phyloP scores from a whole-genome alignment of 2,113 vertebrate genomes.

The Anhinga anhinga region DNA sequence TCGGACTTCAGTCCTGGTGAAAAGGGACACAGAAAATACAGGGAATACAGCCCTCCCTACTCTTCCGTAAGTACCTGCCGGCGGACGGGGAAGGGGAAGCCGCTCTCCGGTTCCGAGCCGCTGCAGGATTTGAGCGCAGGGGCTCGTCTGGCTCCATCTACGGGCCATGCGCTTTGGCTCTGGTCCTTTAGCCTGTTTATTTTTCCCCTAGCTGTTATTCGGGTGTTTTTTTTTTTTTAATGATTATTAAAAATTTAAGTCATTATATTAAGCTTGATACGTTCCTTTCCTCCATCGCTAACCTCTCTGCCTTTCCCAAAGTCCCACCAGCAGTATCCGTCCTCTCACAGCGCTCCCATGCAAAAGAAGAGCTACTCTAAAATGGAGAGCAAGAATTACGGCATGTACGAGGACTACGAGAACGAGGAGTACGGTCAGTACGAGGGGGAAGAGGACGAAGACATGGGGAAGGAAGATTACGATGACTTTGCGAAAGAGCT shows the following conservation, averaged over 20 bases:
- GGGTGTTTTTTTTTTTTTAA: neutral
- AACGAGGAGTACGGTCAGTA: slow-evolving; percentile 80
- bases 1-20: slow-evolving; percentile 92
- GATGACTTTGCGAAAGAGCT: slow-evolving; percentile 93
- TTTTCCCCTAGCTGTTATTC: neutral
- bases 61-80: slow-evolving; percentile 63
- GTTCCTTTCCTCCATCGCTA: neutral
- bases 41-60: slow-evolving; percentile 92
- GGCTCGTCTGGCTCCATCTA: neutral
- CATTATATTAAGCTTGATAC: accelerated
- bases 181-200: neutral
- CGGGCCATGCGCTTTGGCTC: neutral
- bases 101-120: neutral
- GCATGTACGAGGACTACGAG: slow-evolving; percentile 87
- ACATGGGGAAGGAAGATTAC: slow-evolving; percentile 85
- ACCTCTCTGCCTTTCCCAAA: neutral
- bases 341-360: slow-evolving; percentile 72
- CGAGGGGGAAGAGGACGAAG: slow-evolving; percentile 88
- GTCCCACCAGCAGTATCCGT: slow-evolving; percentile 83
- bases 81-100: no score
- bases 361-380: slow-evolving; percentile 89
- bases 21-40: slow-evolving; percentile 86
- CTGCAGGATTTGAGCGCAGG: neutral
- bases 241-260: neutral
- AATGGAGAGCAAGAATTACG: slow-evolving; percentile 86